Base-by-base conservation (phyloP, 2,888 invertebrate genomes). In the Drosophila paranaensis region DNA sequence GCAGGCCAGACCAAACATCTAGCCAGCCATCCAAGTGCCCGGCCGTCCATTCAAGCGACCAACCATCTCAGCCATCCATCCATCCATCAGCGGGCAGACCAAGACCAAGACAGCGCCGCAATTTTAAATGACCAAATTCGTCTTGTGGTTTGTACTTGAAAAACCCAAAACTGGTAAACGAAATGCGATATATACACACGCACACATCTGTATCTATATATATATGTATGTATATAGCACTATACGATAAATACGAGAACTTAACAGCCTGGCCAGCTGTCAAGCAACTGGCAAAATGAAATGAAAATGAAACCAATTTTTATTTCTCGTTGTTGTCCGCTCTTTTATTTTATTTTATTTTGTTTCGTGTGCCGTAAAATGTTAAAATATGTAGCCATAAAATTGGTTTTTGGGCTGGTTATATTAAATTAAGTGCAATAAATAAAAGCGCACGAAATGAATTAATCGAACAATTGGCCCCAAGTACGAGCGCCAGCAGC, bases 51-150 rank as follows among this genome's bases (percentile, higher is more conserved):
- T n/a, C 16, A 20, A 13, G 20, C 56, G 5, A 25, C 40, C 54
- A 67, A 46, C 43, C 43, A 27, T 14, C 25, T 43, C 72, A 62
- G 57, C 16, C 56, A 9, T 27, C 27, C 78, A 74, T 42, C 62
- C 65, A 73, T 73, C 85, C 79, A 82, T 71, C 85, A 78, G 76
- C 63, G 55, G 62, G 70, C 40, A 68, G 65, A 53, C 72, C 72
- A 45, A 54, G 54, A 40, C 54, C 54, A 73, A 82, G 72, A 79
- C 80, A 79, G 71, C 73, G 89, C 77, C 84, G 74, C 82, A 88
- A 82, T 89, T 88, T 88, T 77, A 88, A 90, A 86, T 90, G 88
- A 83, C 88, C 89, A 89, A 87, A 89, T 82, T 81, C 80, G 89
- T 83, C 79, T 79, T 83, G 89, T 83, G 88, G 86, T 85, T 87